Base-by-base conservation (phyloP, 2,888 invertebrate genomes). In the Morinoia aosen region DNA sequence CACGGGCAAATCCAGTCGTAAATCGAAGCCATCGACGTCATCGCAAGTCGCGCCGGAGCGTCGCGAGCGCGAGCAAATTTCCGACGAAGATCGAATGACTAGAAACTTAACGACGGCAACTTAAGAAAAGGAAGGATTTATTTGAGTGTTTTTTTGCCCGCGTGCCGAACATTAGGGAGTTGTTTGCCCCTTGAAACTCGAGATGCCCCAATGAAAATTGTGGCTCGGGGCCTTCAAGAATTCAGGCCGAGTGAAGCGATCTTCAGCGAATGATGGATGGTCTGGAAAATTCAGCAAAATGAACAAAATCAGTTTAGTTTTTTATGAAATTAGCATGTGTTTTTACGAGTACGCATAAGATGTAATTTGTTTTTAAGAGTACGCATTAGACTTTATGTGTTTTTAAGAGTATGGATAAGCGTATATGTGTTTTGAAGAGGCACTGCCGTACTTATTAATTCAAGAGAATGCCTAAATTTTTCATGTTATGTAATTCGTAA, bases 21-120 rank as follows among this genome's bases (percentile, higher is more conserved):
- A 76, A 76, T 76, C 76, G 76, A 76, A 76, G 76, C 25, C 76
- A 76, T 76, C 76, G 76, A 76, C 76, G 76, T 76, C 76, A 76
- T 76, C 76, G 76, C 76, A 76, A 76, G 76, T 76, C 76, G 19
- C 76, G 2, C 2, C 19, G 76, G 25, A 76, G 76, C 19, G 25
- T 76, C 19, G 76, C 76, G 76, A 33, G 25, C 10, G 76, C 10
- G 76, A 19, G 76, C 76, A 40, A 90, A 90, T 40, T 90, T 90
- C 48, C 90, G 90, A 90, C 90, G 90, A 90, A 90, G 90, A 90
- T 90, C 90, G 90, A 90, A 90, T 90, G 90, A 90, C 90, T 90
- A 12, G 90, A 90, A 39, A 39, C 48, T 90, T 90, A 48, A 39
- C 90, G 48, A 90, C 40, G 48, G 48, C 39, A 48, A 90, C 90